phyloP scores from a whole-genome alignment of 2,888 invertebrate species.

The Ceramica pisi region DNA sequence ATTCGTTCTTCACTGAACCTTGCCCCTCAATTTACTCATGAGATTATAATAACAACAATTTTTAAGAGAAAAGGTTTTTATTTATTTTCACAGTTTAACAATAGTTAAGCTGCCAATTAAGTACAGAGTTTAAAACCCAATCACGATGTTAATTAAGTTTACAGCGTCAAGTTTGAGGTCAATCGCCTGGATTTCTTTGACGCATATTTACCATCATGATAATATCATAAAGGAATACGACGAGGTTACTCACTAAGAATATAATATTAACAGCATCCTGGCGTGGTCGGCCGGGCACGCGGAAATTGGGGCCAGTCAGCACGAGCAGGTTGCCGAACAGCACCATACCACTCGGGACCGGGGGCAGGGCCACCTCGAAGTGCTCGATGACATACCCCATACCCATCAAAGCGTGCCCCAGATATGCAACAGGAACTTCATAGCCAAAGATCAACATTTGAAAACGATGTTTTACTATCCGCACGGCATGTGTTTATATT shows the following conservation, averaged over 20 bases:
- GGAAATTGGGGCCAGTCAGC: constrained; percentile 75
- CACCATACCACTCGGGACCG: constrained; percentile 82
- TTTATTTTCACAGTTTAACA: constrained; percentile 30
- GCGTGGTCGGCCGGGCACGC: constrained; percentile 70
- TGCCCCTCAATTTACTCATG: constrained; percentile 23
- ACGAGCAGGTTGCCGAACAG: constrained; percentile 81
- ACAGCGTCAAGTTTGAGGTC: neutral
- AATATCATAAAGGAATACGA: constrained; percentile 81
- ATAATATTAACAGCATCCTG: constrained; percentile 75
- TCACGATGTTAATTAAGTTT: neutral
- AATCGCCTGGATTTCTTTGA: neutral
- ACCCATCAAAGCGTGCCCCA: constrained; percentile 82
- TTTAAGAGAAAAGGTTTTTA: constrained; percentile 21
- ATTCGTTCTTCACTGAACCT: constrained; percentile 58
- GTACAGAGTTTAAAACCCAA: constrained; percentile 16
- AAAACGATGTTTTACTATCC: constrained; percentile 3
- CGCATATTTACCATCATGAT: constrained; percentile 56
- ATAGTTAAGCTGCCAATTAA: neutral
- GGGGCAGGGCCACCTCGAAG: constrained; percentile 74
- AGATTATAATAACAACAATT: constrained; percentile 29
- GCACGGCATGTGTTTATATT: constrained; percentile 23
- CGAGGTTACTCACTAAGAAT: constrained; percentile 78
- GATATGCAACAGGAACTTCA: constrained; percentile 77
- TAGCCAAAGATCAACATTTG: constrained; percentile 69
- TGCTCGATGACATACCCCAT: constrained; percentile 84